Base-by-base conservation (phyloP, 1,140 invertebrate species). In the Heterodera schachtii region DNA sequence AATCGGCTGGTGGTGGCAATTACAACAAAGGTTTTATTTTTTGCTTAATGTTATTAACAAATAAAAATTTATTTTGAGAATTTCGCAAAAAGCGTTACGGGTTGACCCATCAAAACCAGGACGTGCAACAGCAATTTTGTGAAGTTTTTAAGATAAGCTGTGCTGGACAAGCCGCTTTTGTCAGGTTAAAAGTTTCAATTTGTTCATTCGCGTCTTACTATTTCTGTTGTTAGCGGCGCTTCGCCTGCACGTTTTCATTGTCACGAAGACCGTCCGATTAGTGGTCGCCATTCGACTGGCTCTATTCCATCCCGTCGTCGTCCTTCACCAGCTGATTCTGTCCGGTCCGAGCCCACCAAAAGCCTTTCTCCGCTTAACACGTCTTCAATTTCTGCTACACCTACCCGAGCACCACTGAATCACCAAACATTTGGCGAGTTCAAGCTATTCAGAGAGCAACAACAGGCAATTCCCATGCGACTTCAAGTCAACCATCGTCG, bases 381-480 rank as follows among this genome's bases (percentile, higher is more conserved):
- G 11, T 64, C 57, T 19, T 64, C 57, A 64, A 11, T 19, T 5
- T 19, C 57, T 19, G 11, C 57, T 4, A 19, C 57, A 19, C 4
- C 19, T 19, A 5, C 11, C 16, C 11, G 11, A 75, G 31, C 77
- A 46, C 79, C 60, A 13, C 41, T 70, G 41, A 52, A 46, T 21
- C 73, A 81, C 44, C 3, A 46, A 49, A 49, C 44, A 8, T 75
- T 73, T 80, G 67, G 80, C 41, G 77, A 78, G 47, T 78, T 69
- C 66, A 64, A 69, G 47, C 44, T 47, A 31, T 76, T 67, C 71
- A 81, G 49, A 8, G 79, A 81, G n/a, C 87, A 81, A 49, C 84
- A 87, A 73, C 66, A 67, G 6, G 75, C 84, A 11, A 73, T 47
- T 47, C 86, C 83, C 5, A 21, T 47, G 49, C 44, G 43, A 83